A percentile compares a stretch with the other conserved stretches of the same genome.
Evolutionary conservation across 2,113 vertebrate species (phyloP).

Genomic region (Heterotis niloticus): DNA sequence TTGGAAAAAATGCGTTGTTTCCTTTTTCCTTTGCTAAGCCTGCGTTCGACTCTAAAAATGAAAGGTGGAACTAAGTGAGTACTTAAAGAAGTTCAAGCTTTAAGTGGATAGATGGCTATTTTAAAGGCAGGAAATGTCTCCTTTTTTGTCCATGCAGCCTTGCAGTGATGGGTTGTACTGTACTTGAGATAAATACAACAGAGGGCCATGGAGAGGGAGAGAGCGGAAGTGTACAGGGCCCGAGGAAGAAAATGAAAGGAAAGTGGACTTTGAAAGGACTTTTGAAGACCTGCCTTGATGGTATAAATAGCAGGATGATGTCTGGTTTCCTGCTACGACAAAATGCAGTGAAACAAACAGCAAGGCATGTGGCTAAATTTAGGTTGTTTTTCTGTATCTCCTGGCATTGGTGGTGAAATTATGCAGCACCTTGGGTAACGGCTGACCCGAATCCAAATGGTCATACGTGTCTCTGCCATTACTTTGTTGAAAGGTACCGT

Average conservation of each 20-base stretch:
- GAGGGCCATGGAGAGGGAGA: background rate
- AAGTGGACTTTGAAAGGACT: no score
- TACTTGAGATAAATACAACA: background rate
- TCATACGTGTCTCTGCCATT: no score
- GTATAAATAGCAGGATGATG: background rate
- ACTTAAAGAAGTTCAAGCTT: no score
- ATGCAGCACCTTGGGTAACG: background rate
- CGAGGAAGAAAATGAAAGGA: no score
- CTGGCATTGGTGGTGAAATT: background rate
- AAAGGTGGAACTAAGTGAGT: no score
- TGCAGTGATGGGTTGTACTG: background rate
- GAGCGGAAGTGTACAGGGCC: background rate
- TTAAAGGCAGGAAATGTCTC: background rate
- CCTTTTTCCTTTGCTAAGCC: no score
- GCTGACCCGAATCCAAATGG: background rate
- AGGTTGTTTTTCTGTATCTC: background rate
- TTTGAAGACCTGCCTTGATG: background rate
- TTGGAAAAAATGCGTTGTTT: no score
- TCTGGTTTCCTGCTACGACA: background rate
- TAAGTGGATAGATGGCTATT: no score
- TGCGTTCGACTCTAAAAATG: no score
- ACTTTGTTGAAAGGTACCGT: no score
- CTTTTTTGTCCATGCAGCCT: background rate
- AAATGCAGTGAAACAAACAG: background rate
- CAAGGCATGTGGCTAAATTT: background rate